Base-by-base conservation (phyloP, 2,113 vertebrate species). In the Xiphias gladius region DNA sequence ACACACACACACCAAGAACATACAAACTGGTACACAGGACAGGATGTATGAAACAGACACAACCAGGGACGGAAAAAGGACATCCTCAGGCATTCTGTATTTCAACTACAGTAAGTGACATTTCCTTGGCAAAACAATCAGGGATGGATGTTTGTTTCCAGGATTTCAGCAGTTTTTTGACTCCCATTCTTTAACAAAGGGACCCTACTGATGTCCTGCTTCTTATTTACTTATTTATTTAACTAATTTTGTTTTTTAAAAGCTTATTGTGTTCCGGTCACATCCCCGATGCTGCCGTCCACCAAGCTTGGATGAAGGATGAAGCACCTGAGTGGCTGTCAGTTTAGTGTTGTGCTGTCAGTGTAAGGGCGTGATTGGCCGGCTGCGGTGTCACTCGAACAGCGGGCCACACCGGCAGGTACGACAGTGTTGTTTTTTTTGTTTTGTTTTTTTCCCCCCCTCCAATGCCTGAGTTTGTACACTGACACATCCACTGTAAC, bases 51-150 rank as follows among this genome's bases (percentile, higher is more conserved):
- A 82, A 68, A 90, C 85, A 68, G 86, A 93, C 78, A 87, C 78
- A 82, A 85, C 68, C 75, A 65, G 86, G 81, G 81, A 84, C 84
- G 88, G 91, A 82, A 92, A 84, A 77, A 84, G 89, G 91, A 93
- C 92, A 91, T 94, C 93, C 93, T 93, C 88, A 83, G 63, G 70
- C 86, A 83, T 81, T 90, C 78, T 88, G 88, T 39, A 76, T 76
- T 88, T 88, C 64, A 70, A 79, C 86, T 92, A 85, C 86, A 89
- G 84, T 86, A 80, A 86, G 82, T 83, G 84, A 92, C 88, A 79
- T 92, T 93, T 93, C 90, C 91, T 92, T 86, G 80, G 88, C 85
- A 87, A 86, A 88, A 92, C 90, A 91, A 88, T 90, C 79, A 80
- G 62, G 79, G 75, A 75, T 87, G 84, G 72, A 83, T 79, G 66